Evolutionary conservation across 2,113 vertebrate species (phyloP).

Genomic region (Scartelaos histophorus): DNA sequence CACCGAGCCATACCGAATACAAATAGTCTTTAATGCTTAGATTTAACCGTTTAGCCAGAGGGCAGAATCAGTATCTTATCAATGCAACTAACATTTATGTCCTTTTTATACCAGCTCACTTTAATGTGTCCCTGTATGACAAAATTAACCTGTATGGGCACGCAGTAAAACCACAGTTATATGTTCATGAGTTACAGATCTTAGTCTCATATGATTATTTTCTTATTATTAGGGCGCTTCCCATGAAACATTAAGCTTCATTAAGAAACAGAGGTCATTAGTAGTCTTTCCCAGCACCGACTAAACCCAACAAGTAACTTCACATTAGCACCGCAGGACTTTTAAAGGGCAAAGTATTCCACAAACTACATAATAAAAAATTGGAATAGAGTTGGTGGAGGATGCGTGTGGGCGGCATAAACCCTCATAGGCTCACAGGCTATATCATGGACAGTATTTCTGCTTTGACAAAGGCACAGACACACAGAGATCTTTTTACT

Average conservation of each 20-base stretch:
- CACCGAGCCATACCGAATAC: neutral
- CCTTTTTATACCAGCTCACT: too few species aligned
- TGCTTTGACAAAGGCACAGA: neutral
- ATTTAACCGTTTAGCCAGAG: neutral
- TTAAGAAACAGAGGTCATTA: too few species aligned
- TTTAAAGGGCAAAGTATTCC: neutral
- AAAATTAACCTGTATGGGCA: neutral
- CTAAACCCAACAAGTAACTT: neutral
- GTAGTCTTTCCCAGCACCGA: too few species aligned
- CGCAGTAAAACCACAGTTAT: too few species aligned
- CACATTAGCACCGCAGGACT: neutral
- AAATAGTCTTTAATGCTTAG: neutral
- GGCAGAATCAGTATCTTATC: too few species aligned
- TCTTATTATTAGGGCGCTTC: too few species aligned
- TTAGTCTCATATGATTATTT: too few species aligned
- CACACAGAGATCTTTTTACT: neutral
- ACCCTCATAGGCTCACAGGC: neutral
- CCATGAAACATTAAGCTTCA: too few species aligned
- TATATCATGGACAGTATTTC: neutral
- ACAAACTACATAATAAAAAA: slow-evolving; percentile 28
- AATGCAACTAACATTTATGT: too few species aligned
- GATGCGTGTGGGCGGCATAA: slow-evolving; percentile 17
- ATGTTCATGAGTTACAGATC: too few species aligned
- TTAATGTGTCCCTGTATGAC: neutral
- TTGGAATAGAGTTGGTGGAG: slow-evolving; percentile 22